These are phyloP conservation scores for Geotrupes spiniger DNA, from an alignment of 2,888 invertebrate genomes.

Conservation along the genomic window DNA sequence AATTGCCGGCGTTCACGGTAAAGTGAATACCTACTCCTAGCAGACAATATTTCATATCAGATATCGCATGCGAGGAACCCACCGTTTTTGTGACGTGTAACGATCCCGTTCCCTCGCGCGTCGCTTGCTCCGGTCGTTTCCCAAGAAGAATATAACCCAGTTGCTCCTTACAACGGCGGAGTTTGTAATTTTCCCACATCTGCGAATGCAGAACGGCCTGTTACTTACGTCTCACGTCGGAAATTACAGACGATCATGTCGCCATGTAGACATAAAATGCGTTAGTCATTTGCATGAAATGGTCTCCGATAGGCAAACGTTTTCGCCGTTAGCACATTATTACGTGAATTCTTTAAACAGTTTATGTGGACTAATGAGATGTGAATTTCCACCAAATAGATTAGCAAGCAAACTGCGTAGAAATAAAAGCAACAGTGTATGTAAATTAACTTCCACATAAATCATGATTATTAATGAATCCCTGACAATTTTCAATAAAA, in stretches of 20 bases:
- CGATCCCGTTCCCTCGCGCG: slow-evolving; percentile 33
- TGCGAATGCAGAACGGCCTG: slow-evolving; percentile 1
- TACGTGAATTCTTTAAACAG: too few species aligned
- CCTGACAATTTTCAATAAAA: too few species aligned
- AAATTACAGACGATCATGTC: background rate
- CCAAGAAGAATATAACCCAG: background rate
- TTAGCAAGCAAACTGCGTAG: too few species aligned
- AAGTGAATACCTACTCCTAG: slow-evolving; percentile 39
- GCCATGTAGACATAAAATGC: background rate
- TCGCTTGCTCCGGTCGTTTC: slow-evolving; percentile 32
- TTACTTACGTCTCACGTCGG: background rate
- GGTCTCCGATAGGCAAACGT: background rate
- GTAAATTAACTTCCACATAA: too few species aligned
- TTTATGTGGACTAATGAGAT: too few species aligned
- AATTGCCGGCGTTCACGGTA: slow-evolving; percentile 41
- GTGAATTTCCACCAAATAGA: too few species aligned
- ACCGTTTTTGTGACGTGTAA: slow-evolving; percentile 38
- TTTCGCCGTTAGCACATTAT: background rate
- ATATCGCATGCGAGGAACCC: slow-evolving; percentile 38
- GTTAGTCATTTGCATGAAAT: background rate
- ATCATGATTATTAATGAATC: too few species aligned
- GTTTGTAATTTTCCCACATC: background rate
- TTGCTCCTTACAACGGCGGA: background rate
- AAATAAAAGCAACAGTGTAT: too few species aligned
- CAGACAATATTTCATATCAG: slow-evolving; percentile 38